These are phyloP conservation scores for Cantharis flavilabris DNA, from an alignment of 2,888 invertebrate species.

Conservation along the genomic window DNA sequence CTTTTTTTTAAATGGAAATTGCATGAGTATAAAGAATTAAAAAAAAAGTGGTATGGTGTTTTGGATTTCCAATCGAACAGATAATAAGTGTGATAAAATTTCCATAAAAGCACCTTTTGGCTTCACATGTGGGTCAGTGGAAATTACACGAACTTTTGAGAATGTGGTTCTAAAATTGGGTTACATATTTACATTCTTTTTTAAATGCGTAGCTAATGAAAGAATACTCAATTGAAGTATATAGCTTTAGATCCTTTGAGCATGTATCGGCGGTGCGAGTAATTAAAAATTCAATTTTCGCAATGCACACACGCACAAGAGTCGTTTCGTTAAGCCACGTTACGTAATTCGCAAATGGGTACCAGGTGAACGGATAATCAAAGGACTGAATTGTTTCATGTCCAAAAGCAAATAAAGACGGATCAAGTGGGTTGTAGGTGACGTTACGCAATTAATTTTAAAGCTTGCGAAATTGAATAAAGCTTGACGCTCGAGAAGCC, in stretches of 20 bases:
- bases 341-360: slow-evolving; percentile 21
- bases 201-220: background rate
- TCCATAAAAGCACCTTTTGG: background rate
- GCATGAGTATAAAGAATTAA: too few species aligned
- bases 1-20: too few species aligned
- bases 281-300: slow-evolving; percentile 31
- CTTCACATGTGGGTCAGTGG: background rate
- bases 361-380: slow-evolving; percentile 30
- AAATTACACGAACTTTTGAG: background rate
- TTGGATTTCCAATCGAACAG: background rate
- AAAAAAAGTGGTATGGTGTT: background rate
- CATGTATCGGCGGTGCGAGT: slow-evolving; percentile 9
- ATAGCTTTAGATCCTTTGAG: background rate
- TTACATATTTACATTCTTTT: background rate
- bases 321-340: slow-evolving; percentile 12
- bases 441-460: slow-evolving; percentile 28
- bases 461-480: slow-evolving; percentile 22
- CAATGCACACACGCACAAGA: slow-evolving; percentile 11
- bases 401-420: slow-evolving; percentile 31
- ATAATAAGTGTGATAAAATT: background rate
- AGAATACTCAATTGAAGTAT: background rate
- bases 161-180: background rate
- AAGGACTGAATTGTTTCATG: slow-evolving; percentile 30
- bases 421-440: slow-evolving; percentile 27
- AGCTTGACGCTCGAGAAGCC: background rate